These are phyloP conservation scores for Lates calcarifer DNA, from an alignment of 2,113 vertebrate genomes.

Conservation along the genomic window DNA sequence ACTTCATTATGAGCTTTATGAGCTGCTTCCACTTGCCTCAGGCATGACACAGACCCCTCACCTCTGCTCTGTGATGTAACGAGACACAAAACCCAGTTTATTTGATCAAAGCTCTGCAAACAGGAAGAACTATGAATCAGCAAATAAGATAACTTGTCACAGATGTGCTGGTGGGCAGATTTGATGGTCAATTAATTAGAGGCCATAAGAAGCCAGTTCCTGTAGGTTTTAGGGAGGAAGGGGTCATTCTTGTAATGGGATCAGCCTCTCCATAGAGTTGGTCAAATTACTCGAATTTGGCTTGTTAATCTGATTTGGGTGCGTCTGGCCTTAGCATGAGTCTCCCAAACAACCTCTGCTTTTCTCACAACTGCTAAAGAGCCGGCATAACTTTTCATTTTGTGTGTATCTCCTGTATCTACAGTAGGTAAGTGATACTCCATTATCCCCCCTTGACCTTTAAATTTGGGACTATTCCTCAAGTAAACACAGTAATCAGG, in stretches of 20 bases:
- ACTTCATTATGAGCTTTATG: constrained; percentile 32
- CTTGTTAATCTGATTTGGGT: constrained; percentile 77
- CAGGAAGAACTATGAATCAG: constrained; percentile 88
- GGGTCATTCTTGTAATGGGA: constrained; percentile 68
- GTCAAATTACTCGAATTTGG: constrained; percentile 60
- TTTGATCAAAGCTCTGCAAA: constrained; percentile 83
- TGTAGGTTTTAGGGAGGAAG: constrained; percentile 55
- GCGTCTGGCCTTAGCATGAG: constrained; percentile 60
- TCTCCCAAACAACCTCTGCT: constrained; percentile 62
- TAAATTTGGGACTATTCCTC: constrained; percentile 54
- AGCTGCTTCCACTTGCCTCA: constrained; percentile 26
- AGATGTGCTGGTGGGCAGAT: constrained; percentile 89
- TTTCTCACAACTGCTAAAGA: constrained; percentile 40
- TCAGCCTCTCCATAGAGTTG: constrained; percentile 59
- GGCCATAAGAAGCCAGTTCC: constrained; percentile 78
- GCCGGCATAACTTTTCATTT: constrained; percentile 71
- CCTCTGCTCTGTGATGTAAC: constrained; percentile 55
- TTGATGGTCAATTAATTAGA: constrained; percentile 93
- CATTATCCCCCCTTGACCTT: constrained; percentile 65
- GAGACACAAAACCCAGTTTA: constrained; percentile 61
- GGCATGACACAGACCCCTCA: constrained; percentile 17
- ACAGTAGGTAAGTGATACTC: constrained; percentile 55
- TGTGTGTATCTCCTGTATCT: constrained; percentile 42
- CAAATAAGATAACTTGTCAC: constrained; percentile 87
- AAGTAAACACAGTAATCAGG: constrained; percentile 76